phyloP scores from a whole-genome alignment of 2,888 invertebrate genomes.

The Laothoe populi region DNA sequence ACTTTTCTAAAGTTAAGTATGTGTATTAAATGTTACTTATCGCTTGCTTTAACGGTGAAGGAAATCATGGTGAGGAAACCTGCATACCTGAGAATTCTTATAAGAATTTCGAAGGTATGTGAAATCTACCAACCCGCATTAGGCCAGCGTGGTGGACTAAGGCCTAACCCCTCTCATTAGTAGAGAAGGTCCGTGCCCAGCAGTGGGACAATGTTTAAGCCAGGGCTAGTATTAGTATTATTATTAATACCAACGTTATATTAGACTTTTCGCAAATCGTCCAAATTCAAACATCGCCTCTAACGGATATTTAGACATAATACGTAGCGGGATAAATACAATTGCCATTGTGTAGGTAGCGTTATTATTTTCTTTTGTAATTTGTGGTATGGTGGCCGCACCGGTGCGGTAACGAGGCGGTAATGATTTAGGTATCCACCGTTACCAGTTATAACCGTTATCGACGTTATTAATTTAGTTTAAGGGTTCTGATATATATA shows the following conservation, averaged over 20 bases:
- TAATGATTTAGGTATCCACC: conserved; percentile 43
- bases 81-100: too few relatives aligned
- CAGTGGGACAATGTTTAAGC: too few relatives aligned
- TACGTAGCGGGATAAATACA: conserved; percentile 62
- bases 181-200: too few relatives aligned
- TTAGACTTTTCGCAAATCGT: conserved; percentile 24
- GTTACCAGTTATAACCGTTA: conserved; percentile 36
- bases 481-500: neutral
- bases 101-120: too few relatives aligned
- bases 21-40: too few relatives aligned
- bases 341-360: conserved; percentile 52
- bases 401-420: conserved; percentile 26
- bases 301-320: conserved; percentile 60
- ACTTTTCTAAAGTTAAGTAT: too few relatives aligned
- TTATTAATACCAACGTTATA: conserved; percentile 24
- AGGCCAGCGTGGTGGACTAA: too few relatives aligned
- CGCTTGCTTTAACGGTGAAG: too few relatives aligned
- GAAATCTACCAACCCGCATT: too few relatives aligned
- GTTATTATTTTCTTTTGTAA: conserved; percentile 66
- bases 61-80: too few relatives aligned
- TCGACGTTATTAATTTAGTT: conserved; percentile 31
- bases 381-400: conserved; percentile 52
- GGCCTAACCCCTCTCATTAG: too few relatives aligned
- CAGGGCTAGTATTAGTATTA: too few relatives aligned
- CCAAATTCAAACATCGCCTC: conserved; percentile 28